A percentile compares a stretch with the other conserved stretches of the same genome.
phyloP scores from a whole-genome alignment of 2,888 invertebrate genomes.

The Drosophila merina region DNA sequence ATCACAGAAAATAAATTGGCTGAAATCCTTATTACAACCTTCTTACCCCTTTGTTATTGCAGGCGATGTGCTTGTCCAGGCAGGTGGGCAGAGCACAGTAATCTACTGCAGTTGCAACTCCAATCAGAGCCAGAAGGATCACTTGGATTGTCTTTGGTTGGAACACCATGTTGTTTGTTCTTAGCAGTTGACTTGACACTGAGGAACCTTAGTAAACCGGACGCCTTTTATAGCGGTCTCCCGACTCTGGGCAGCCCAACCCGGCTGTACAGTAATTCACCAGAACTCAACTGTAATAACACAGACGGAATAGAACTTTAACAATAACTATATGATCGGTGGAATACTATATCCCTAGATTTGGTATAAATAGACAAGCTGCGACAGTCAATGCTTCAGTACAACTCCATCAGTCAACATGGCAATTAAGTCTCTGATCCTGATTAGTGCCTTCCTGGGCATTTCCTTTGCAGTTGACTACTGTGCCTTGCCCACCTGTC shows the following conservation, averaged over 20 bases:
- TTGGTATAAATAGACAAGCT: not conserved
- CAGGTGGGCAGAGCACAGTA: slow-evolving; percentile 65
- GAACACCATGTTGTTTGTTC: slow-evolving; percentile 55
- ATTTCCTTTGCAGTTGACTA: slow-evolving; percentile 48
- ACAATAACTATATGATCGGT: not conserved
- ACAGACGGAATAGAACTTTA: not conserved
- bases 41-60: slow-evolving; percentile 65
- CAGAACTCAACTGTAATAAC: slow-evolving; percentile 5
- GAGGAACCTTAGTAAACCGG: not conserved
- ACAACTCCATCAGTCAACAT: not conserved
- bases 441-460: not conserved
- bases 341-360: not conserved
- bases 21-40: slow-evolving; percentile 26
- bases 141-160: too few relatives aligned
- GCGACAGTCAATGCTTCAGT: not conserved
- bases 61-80: slow-evolving; percentile 66
- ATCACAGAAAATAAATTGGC: slow-evolving; percentile 4
- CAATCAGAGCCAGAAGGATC: too few relatives aligned
- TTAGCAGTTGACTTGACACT: slow-evolving; percentile 36
- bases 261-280: not conserved
- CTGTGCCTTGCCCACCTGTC: slow-evolving; percentile 61
- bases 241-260: too few relatives aligned
- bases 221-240: not conserved
- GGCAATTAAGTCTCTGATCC: slow-evolving; percentile 1
- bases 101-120: slow-evolving; percentile 38